phyloP scores from a whole-genome alignment of 2,888 invertebrate species.

The Ischnura elegans region DNA sequence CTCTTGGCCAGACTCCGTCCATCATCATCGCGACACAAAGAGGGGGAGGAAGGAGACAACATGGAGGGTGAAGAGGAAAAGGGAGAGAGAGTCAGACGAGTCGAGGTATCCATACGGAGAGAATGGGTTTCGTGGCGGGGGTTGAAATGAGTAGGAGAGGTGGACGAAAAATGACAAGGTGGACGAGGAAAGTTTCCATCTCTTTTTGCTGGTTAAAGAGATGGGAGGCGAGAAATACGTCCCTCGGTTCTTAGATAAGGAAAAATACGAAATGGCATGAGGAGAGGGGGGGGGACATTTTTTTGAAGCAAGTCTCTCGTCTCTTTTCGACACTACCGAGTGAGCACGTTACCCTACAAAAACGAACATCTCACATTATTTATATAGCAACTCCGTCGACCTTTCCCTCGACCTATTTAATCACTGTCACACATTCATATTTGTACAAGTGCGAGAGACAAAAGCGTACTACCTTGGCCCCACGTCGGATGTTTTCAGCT shows the following conservation, averaged over 20 bases:
- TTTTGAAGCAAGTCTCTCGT: slow-evolving; percentile 1
- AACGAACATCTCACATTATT: slow-evolving; percentile 10
- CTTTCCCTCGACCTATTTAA: slow-evolving; percentile 35
- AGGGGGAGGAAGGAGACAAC: background rate
- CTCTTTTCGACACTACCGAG: background rate
- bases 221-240: background rate
- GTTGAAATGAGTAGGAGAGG: background rate
- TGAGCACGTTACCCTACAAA: background rate
- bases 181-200: background rate
- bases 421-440: slow-evolving; percentile 5
- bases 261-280: background rate
- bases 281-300: background rate
- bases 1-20: slow-evolving; percentile 11
- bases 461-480: background rate
- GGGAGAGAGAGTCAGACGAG: background rate
- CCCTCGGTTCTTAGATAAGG: background rate
- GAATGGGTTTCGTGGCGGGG: background rate
- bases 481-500: background rate
- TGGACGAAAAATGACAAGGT: background rate
- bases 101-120: background rate
- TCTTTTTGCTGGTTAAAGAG: background rate
- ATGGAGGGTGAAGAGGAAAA: background rate
- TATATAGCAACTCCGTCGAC: background rate
- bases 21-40: background rate
- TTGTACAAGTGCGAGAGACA: background rate